Base-by-base conservation (phyloP, 2,797 vertebrate genomes). In the Ctenosaura bakeri region DNA sequence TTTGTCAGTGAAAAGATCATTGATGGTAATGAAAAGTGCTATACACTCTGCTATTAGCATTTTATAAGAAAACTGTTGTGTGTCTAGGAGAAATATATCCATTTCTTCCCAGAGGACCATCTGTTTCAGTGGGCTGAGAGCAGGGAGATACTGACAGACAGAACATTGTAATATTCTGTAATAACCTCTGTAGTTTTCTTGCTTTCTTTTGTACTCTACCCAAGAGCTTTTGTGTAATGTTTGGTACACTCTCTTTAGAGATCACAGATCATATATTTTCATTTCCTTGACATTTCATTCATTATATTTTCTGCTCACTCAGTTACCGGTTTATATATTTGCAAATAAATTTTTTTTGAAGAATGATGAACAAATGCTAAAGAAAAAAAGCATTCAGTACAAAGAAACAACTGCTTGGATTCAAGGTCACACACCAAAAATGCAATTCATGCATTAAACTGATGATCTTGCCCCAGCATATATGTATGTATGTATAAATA, bases 241-340 rank as follows among this genome's bases (percentile, higher is more conserved):
- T 62, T 76, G 83, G 88, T 80, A 86, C 14, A 78, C 86, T 90
- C 74, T 50, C 7, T 6, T 91, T 85, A 26, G 83, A 93, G 84
- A 89, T 18, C 0, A 88, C 35, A 89, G 82, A 88, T 91, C 2
- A 86, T 91, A 89, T 90, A 14, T 13, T 93, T 89, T 91, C 29
- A 89, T 89, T 91, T 90, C 26, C 86, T 89, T 90, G 73, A 89
- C 1, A 1, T 90, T 93, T 64, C 12, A 42, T 87, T 88, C 3
- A 84, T 89, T 92, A 54, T 79, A 85, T 82, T 91, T 83, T 83
- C 56, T 88, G 3, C 38, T 77, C 85, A 46, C 91, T 46, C 62
- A 80, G 32, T 83, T 91, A 7, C 42, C 29, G 90, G 42, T 83
- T 88, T 74, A 38, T 90, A 0, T 69, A 56, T 85, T 62, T 89